A percentile compares a stretch with the other conserved stretches of the same genome.
Evolutionary conservation across 2,888 invertebrate species (phyloP).

Genomic region (Andrena praecox): DNA sequence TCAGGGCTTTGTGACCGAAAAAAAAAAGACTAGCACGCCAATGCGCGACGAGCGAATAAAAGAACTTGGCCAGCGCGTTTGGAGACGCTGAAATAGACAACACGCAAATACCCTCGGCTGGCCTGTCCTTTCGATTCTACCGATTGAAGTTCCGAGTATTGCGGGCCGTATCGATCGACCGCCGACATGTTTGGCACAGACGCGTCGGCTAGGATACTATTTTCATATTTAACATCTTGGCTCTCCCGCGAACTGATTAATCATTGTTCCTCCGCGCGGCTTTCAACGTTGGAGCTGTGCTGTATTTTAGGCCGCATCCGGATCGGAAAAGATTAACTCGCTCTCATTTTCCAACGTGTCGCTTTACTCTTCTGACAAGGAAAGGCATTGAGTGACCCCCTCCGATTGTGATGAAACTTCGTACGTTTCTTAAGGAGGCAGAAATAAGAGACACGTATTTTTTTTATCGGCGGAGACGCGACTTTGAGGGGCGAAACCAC

Average conservation of each 20-base stretch:
- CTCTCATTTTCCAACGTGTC: background rate
- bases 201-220: constrained; percentile 9
- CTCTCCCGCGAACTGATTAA: constrained; percentile 31
- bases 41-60: constrained; percentile 1
- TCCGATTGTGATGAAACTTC: no score
- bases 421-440: no score
- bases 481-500: no score
- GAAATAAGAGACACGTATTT: no score
- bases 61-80: constrained; percentile 35
- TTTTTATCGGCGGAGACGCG: no score
- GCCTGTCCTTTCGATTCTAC: constrained; percentile 23
- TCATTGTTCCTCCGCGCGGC: constrained; percentile 8
- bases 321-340: background rate
- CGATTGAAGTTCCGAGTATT: constrained; percentile 43
- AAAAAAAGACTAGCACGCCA: background rate
- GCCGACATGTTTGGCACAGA: constrained; percentile 41
- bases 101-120: constrained; percentile 38
- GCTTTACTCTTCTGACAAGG: background rate
- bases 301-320: constrained; percentile 1
- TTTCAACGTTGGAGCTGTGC: background rate
- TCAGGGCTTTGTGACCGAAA: background rate
- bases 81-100: constrained; percentile 49
- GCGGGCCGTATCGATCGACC: constrained; percentile 44
- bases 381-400: background rate
- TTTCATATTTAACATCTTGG: constrained; percentile 54